Percentiles rank a stretch among this genome's conserved stretches.
These are phyloP conservation scores for Aphodius granarius DNA, from an alignment of 2,888 invertebrate species.

Conservation along the genomic window DNA sequence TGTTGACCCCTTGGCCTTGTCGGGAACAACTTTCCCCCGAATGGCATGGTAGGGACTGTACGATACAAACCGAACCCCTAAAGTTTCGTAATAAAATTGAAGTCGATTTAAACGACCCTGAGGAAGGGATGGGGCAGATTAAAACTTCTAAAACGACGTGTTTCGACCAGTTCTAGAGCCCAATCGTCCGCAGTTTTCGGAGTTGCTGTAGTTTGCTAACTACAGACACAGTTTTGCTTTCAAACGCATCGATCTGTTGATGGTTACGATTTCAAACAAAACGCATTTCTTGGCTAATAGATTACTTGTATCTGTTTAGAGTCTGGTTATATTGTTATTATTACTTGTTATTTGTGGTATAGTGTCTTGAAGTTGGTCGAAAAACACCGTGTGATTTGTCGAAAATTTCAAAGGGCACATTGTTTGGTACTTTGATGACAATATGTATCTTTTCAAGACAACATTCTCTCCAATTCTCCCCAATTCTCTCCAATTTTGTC, in stretches of 20 bases:
- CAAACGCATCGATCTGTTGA: not conserved
- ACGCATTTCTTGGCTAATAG: not conserved
- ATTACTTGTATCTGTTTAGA: not conserved
- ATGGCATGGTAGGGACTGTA: not conserved
- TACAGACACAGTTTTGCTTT: not conserved
- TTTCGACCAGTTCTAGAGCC: not conserved
- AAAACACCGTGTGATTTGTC: too few species aligned
- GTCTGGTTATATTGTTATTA: too few species aligned
- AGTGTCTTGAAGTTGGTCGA: too few species aligned
- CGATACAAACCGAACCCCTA: not conserved
- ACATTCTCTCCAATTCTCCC: too few species aligned
- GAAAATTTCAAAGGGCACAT: too few species aligned
- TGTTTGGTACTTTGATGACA: too few species aligned
- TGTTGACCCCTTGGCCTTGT: not conserved
- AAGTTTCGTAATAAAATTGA: not conserved
- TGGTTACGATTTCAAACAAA: not conserved
- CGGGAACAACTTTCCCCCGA: not conserved
- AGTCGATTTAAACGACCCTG: not conserved
- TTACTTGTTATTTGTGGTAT: too few species aligned
- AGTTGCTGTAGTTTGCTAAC: not conserved
- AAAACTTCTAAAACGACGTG: not conserved
- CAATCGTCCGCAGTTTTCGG: not conserved
- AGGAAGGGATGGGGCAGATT: not conserved
- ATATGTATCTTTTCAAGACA: too few species aligned
- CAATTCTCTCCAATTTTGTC: too few species aligned